Percentiles rank a stretch among this genome's conserved stretches.
These are phyloP conservation scores for Drosophila seguyi DNA, from an alignment of 1,140 invertebrate genomes.

Conservation along the genomic window DNA sequence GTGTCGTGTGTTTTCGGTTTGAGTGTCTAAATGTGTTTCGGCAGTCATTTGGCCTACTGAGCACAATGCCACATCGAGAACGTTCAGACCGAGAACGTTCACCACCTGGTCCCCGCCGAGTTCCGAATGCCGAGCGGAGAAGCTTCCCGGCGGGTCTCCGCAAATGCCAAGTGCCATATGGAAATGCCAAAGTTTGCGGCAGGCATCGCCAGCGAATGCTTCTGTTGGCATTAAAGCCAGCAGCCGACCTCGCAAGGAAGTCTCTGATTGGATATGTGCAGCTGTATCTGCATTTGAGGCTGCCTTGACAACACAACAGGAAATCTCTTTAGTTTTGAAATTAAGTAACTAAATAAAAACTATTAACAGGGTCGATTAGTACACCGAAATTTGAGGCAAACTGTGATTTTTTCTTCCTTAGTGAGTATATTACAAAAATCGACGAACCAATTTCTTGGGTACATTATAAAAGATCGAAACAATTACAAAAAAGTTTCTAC, in stretches of 20 bases:
- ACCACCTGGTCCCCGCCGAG: slow-evolving; percentile 17
- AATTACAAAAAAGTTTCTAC: too few species aligned
- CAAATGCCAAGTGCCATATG: slow-evolving; percentile 59
- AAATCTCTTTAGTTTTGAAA: not conserved
- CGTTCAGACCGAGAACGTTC: slow-evolving; percentile 59
- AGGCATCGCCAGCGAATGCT: slow-evolving; percentile 39
- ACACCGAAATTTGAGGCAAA: too few species aligned
- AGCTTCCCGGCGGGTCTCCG: slow-evolving; percentile 29
- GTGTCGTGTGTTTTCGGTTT: not conserved
- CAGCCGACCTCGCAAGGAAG: slow-evolving; percentile 30
- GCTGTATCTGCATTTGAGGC: slow-evolving; percentile 2
- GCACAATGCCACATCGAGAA: slow-evolving; percentile 24
- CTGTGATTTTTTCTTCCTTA: too few species aligned
- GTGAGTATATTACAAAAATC: too few species aligned
- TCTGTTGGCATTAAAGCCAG: slow-evolving; percentile 51
- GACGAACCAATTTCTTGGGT: too few species aligned
- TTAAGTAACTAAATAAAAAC: not conserved
- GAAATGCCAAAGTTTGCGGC: slow-evolving; percentile 72
- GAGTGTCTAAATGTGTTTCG: slow-evolving; percentile 25
- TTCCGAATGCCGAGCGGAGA: not conserved
- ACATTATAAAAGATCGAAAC: too few species aligned
- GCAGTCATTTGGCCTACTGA: slow-evolving; percentile 69
- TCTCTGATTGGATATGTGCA: slow-evolving; percentile 33
- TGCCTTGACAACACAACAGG: not conserved
- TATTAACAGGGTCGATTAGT: too few species aligned